These are phyloP conservation scores for human (Homo sapiens) DNA, from an alignment of 2,113 vertebrate species.

Conservation along the genomic window GRCh38 chr4:187027001-187027500, in stretches of 20 bases:
- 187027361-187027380: not conserved
- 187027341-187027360: not conserved
- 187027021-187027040: not conserved
- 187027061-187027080: not conserved
- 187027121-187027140: not conserved
- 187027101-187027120: not conserved
- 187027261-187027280: not conserved
- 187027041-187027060: not conserved
- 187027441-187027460: not conserved
- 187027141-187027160: not conserved
- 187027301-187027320: not conserved
- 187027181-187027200: not conserved
- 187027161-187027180: not conserved
- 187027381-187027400: not conserved
- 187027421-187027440: accelerated
- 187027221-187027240: no score
- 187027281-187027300: not conserved
- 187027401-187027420: not conserved
- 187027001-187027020: not conserved
- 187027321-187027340: not conserved
- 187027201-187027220: not conserved
- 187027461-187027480: not conserved
- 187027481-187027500: not conserved
- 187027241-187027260: not conserved
- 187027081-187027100: not conserved